Conservation (phyloP, 2,113 vertebrate species). For the Maccullochella peelii region DNA sequence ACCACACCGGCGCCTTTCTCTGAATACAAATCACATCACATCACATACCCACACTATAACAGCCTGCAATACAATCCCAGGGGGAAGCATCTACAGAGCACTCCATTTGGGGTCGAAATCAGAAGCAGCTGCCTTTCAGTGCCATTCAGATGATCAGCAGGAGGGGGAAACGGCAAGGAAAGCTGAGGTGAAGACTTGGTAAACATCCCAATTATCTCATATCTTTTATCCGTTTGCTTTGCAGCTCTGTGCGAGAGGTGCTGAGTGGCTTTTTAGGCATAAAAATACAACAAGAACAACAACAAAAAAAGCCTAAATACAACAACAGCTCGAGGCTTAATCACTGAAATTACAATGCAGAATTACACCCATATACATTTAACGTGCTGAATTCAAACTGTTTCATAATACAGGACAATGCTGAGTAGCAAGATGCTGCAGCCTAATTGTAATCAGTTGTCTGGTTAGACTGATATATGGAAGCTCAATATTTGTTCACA, state of each 20-base stretch:
- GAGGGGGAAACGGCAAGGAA: conserved; percentile 46
- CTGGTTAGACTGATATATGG: conserved; percentile 53
- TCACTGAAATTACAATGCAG: conserved; percentile 48
- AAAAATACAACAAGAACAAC: conserved; percentile 17
- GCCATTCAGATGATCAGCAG: conserved; percentile 68
- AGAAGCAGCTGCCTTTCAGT: conserved; percentile 63
- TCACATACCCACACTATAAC: conserved; percentile 67
- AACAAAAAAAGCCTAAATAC: conserved; percentile 22
- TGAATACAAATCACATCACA: conserved; percentile 85
- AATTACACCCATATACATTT: conserved; percentile 42
- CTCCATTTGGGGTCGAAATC: conserved; percentile 76
- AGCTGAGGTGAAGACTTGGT: conserved; percentile 58
- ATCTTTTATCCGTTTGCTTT: conserved; percentile 52
- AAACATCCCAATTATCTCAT: conserved; percentile 75
- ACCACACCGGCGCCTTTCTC: conserved; percentile 74
- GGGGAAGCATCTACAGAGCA: conserved; percentile 63
- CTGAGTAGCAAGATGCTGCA: conserved; percentile 12
- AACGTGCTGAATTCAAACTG: conserved; percentile 35
- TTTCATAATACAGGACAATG: conserved; percentile 36
- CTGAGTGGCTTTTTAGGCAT: conserved; percentile 37
- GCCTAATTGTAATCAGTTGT: conserved; percentile 56
- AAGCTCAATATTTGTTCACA: conserved; percentile 42
- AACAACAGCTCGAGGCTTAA: conserved; percentile 59
- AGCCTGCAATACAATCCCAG: conserved; percentile 70
- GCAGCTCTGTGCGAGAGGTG: conserved; percentile 19